Conservation (phyloP, 2,888 invertebrate genomes). For the Ditylenchus weischeri region DNA sequence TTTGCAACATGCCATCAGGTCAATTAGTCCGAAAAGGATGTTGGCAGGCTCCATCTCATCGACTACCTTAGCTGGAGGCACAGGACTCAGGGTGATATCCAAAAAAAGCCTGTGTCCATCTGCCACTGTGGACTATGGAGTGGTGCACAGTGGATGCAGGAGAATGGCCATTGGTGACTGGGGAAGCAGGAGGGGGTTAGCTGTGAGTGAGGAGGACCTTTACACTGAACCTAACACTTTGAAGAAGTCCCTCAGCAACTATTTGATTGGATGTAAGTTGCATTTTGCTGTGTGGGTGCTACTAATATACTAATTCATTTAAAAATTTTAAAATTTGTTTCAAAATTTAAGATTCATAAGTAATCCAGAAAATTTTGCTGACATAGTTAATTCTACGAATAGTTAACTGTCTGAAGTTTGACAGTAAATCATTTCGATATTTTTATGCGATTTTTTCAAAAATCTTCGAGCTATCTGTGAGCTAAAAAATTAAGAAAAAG, state of each 20-base stretch:
- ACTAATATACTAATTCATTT: too few relatives aligned
- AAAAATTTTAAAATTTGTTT: too few relatives aligned
- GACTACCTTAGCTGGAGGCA: not conserved
- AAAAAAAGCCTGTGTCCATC: not conserved
- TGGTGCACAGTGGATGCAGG: not conserved
- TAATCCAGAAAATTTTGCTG: too few relatives aligned
- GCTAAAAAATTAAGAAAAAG: too few relatives aligned
- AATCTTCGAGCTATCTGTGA: too few relatives aligned
- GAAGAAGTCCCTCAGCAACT: constrained; percentile 14
- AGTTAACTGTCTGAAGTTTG: too few relatives aligned
- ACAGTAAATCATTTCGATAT: too few relatives aligned
- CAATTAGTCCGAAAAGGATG: constrained; percentile 15
- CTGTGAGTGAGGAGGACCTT: constrained; percentile 9
- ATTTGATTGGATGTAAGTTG: constrained; percentile 14
- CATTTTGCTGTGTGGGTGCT: too few relatives aligned
- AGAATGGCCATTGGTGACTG: not conserved
- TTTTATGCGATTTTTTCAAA: too few relatives aligned
- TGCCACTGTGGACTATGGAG: too few relatives aligned
- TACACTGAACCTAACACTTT: not conserved
- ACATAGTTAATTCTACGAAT: too few relatives aligned
- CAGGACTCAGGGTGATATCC: not conserved
- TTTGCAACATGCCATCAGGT: not conserved
- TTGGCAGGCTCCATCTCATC: not conserved
- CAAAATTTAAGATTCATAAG: too few relatives aligned
- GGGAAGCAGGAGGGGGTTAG: not conserved